Base-by-base conservation (phyloP, 1,140 invertebrate genomes). In the Patella vulgata region DNA sequence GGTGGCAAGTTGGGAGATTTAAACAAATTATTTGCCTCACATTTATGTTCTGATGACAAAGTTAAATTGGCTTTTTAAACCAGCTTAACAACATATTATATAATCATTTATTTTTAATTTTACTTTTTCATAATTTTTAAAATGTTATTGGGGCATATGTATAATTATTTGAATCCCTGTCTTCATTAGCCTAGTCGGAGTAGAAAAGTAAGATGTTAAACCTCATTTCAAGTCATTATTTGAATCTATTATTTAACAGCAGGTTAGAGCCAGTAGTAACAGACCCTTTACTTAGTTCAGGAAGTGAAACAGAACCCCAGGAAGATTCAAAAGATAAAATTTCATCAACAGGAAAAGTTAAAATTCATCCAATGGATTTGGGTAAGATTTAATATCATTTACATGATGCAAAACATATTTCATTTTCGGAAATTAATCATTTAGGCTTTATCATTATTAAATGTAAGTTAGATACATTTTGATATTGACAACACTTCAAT, bases 321-420 rank as follows among this genome's bases (percentile, higher is more conserved):
- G 76, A 74, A 44, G 76, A 78, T 8, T 44, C 59, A 11, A 31
- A 52, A 30, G 78, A 80, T 11, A 75, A 66, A 58, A 28, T 65
- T 36, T 56, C 65, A 28, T 58, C 54, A 52, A 50, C 60, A 36
- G 71, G 75, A 52, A 74, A 75, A 63, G 70, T 73, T 25, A 80
- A 77, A 63, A 74, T 80, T 23, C 75, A 78, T 57, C 78, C 78
- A 3, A 76, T 79, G 70, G 70, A 68, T 42, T 65, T 62, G 59
- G 73, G 77, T 79, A 59, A 60, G 65, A n/a, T n/a, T n/a, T n/a
- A n/a, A n/a, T n/a, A n/a, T n/a, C n/a, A n/a, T n/a, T 31, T 27
- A 17, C 27, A 6, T 54, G 42, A n/a, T 36, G 52, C 27, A 14
- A 54, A 54, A 39, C 31, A 54, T 14, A 54, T 54, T 39, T 39